Evolutionary conservation across 2,888 invertebrate genomes (phyloP).

Genomic region (Caenorhabditis drosophilae): DNA sequence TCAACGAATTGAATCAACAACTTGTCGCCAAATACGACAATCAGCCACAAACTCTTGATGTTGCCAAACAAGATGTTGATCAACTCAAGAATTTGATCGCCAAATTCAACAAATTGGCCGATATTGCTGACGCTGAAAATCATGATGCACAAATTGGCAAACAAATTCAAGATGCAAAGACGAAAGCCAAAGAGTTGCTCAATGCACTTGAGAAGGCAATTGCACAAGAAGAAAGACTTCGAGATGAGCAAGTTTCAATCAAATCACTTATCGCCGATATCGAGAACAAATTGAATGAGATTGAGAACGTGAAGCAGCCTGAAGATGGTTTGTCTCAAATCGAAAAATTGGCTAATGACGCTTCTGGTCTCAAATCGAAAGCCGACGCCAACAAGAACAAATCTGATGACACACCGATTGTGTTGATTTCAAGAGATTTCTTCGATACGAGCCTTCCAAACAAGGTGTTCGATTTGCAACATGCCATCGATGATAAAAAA

Average conservation of each 20-base stretch:
- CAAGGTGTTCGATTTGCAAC: conserved; percentile 2
- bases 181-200: conserved; percentile 15
- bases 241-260: conserved; percentile 4
- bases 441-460: conserved; percentile 14
- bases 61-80: conserved; percentile 10
- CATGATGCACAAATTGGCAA: conserved; percentile 12
- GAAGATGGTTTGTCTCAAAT: conserved; percentile 9
- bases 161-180: conserved; percentile 16
- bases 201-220: conserved; percentile 6
- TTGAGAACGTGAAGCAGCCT: conserved; percentile 1
- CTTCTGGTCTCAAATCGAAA: conserved; percentile 8
- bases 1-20: conserved; percentile 13
- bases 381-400: conserved; percentile 12
- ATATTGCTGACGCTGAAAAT: conserved; percentile 3
- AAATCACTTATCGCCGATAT: not conserved
- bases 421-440: conserved; percentile 14
- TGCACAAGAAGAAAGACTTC: conserved; percentile 9
- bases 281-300: not conserved
- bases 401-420: conserved; percentile 3
- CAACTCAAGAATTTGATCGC: conserved; percentile 7
- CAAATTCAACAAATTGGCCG: not conserved
- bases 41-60: conserved; percentile 10
- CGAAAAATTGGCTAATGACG: conserved; percentile 20
- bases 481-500: conserved; percentile 17
- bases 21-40: conserved; percentile 16